A percentile compares a stretch with the other conserved stretches of the same genome.
phyloP scores from a whole-genome alignment of 2,113 vertebrate genomes.

The Sitta europaea region DNA sequence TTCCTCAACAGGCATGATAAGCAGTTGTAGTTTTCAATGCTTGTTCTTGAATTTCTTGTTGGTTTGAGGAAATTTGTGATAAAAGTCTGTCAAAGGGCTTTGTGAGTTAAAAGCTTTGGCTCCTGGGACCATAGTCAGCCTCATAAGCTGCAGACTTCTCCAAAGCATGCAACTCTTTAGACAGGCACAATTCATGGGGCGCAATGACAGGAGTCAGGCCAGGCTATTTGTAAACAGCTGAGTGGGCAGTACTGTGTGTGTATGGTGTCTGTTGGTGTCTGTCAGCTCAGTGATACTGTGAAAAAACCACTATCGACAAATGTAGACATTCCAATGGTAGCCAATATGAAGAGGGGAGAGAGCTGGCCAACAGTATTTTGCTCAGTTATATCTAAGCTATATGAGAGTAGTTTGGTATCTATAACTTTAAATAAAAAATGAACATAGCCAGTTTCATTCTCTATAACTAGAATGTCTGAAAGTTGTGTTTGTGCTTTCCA shows the following conservation, averaged over 20 bases:
- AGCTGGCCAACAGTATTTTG: neutral
- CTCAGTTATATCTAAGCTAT: neutral
- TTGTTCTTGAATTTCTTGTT: neutral
- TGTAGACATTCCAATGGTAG: neutral
- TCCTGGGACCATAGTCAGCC: neutral
- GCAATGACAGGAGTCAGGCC: neutral
- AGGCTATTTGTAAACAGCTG: neutral
- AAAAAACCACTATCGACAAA: accelerated
- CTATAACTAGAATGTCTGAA: neutral
- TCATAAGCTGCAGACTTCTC: neutral
- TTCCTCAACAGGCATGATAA: neutral
- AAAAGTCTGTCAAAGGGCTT: neutral
- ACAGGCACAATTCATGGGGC: neutral
- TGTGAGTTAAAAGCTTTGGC: neutral
- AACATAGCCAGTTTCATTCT: neutral
- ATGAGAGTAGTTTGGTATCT: neutral
- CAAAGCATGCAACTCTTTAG: neutral
- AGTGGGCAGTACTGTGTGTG: neutral
- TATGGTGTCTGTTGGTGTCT: accelerated
- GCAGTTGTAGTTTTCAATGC: neutral
- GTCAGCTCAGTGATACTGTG: neutral
- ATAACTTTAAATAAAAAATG: neutral
- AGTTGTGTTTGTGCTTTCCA: neutral
- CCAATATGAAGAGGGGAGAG: neutral
- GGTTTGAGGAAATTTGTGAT: neutral